phyloP scores from a whole-genome alignment of 2,113 vertebrate genomes.

The Psilopogon haemacephalus region DNA sequence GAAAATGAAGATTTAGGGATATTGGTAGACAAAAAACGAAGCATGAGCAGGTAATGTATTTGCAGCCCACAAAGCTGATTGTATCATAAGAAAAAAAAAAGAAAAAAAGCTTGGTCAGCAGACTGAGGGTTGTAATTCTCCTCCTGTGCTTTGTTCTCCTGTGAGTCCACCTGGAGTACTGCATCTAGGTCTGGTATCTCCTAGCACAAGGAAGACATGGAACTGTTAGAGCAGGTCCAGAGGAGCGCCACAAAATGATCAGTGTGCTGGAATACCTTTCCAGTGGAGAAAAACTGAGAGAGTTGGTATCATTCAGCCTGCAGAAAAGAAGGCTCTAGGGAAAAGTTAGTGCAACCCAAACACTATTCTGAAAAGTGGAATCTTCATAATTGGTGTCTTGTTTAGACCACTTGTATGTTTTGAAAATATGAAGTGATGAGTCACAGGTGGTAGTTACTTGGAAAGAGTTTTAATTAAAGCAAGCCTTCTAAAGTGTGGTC shows the following conservation, averaged over 20 bases:
- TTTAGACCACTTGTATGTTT: background rate
- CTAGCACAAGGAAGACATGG: background rate
- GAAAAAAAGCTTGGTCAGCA: background rate
- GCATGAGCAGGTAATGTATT: too few species aligned
- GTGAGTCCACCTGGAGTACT: background rate
- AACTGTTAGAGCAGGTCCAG: rapidly evolving
- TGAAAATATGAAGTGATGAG: background rate
- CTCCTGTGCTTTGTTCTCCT: background rate
- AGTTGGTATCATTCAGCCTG: background rate
- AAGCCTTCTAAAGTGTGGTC: background rate
- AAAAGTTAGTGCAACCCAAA: background rate
- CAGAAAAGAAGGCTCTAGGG: background rate
- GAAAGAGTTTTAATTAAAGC: background rate
- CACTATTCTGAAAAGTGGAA: background rate
- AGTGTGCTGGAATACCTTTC: background rate
- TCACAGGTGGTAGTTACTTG: background rate
- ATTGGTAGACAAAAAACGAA: background rate
- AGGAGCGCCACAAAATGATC: background rate
- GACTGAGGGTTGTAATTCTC: background rate
- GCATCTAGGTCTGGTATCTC: background rate
- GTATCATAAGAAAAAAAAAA: too few species aligned
- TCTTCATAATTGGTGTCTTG: background rate
- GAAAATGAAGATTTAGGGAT: background rate
- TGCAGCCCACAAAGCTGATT: background rate
- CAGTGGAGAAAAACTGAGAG: background rate